Evolutionary conservation across 2,888 invertebrate species (phyloP), one percentile per base, ranked within the genome.

Genomic region (Idaea straminata): DNA sequence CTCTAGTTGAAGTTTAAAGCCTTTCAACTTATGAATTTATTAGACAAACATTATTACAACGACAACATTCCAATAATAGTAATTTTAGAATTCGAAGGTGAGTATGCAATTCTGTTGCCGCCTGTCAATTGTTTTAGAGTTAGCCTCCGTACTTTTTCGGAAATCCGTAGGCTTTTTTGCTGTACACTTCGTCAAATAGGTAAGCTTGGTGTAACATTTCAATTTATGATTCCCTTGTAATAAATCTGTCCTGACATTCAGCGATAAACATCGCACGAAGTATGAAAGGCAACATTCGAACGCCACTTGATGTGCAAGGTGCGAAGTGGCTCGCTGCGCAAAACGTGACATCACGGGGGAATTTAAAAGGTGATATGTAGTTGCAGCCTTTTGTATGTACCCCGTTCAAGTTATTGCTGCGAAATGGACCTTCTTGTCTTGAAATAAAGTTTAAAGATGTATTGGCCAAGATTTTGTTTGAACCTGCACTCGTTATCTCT

Each of bases 281-380:
- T 63, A 61, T 62, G 65, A 61, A 66, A 64, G 66, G 69, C 67
- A 68, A 64, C 67, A 71, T 64, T 72, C 71, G 73, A 74, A 72
- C 62, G 57, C 67, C 66, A 71, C 72, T 72, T 74, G 72, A 69
- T 67, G 71, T 74, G 71, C 73, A 66, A 74, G 71, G 73, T 71
- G 72, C 66, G 72, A 74, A 74, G 72, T 72, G 70, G 67, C 68
- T 71, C 70, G 69, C 66, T 68, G 70, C 62, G 70, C 71, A 67
- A 68, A 74, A 74, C 72, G 73, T 74, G 73, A 74, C 73, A 71
- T 72, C 70, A 70, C 72, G 66, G 65, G 68, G 67, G 69, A 72
- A 70, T 71, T 67, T 63, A 66, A 67, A 69, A 66, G 68, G 65
- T 67, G 65, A 63, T 64, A 63, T 63, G 61, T 64, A 72, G 62